These are phyloP conservation scores for Cerastis rubricosa DNA, from an alignment of 2,888 invertebrate species.

Conservation along the genomic window DNA sequence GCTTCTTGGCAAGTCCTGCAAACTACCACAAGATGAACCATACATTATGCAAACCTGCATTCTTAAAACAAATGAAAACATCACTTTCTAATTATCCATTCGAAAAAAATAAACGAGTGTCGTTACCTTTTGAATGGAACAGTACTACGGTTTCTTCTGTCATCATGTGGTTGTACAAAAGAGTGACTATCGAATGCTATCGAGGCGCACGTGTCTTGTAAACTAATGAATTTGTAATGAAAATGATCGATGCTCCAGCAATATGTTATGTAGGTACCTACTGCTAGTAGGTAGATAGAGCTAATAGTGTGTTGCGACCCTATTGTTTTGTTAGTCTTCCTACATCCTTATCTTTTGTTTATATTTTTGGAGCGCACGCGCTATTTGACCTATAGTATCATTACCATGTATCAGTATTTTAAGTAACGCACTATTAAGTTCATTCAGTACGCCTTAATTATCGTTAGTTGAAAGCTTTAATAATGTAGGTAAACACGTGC, in stretches of 20 bases:
- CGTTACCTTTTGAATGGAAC: slow-evolving; percentile 32
- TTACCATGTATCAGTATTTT: slow-evolving; percentile 42
- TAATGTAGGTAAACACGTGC: slow-evolving; percentile 21
- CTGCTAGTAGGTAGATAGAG: slow-evolving; percentile 17
- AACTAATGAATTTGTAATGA: slow-evolving; percentile 74
- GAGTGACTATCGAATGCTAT: slow-evolving; percentile 63
- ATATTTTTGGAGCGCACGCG: background rate
- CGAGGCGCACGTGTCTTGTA: slow-evolving; percentile 74
- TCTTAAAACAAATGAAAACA: background rate
- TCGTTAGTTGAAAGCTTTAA: slow-evolving; percentile 5
- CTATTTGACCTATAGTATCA: slow-evolving; percentile 29
- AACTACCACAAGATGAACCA: background rate
- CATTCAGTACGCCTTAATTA: slow-evolving; percentile 20
- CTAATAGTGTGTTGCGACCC: background rate
- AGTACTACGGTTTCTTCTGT: slow-evolving; percentile 43
- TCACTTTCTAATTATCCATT: background rate
- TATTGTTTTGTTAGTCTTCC: slow-evolving; percentile 47
- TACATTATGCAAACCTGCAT: background rate
- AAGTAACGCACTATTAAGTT: slow-evolving; percentile 30
- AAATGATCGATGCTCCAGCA: slow-evolving; percentile 58
- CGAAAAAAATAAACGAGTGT: background rate
- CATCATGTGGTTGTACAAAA: slow-evolving; percentile 45
- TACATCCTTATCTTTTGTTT: slow-evolving; percentile 42
- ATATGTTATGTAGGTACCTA: slow-evolving; percentile 9
- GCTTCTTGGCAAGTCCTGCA: background rate